Percentiles rank a stretch among this genome's conserved stretches.
phyloP scores from a whole-genome alignment of 1,140 invertebrate species.

The Doryteuthis pealeii region DNA sequence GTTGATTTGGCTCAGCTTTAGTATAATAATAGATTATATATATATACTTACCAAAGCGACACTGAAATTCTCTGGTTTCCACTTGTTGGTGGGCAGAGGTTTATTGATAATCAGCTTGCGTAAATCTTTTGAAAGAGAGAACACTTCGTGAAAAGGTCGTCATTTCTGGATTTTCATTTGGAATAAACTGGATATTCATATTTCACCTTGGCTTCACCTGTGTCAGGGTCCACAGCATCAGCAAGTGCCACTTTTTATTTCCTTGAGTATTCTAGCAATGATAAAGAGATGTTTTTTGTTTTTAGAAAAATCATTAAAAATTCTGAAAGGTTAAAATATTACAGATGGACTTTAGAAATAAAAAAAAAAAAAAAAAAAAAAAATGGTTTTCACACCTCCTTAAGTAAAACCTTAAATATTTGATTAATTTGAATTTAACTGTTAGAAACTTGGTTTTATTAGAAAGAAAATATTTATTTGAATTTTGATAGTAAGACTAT shows the following conservation, averaged over 20 bases:
- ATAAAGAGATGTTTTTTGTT: neutral
- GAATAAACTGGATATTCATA: slow-evolving; percentile 5
- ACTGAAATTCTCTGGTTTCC: slow-evolving; percentile 5
- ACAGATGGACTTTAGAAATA: too few species aligned
- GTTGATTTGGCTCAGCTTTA: too few species aligned
- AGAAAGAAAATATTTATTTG: too few species aligned
- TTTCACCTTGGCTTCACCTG: neutral
- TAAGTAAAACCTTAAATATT: too few species aligned
- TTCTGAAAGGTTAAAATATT: too few species aligned
- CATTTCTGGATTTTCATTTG: neutral
- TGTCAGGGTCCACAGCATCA: neutral
- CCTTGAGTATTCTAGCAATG: neutral
- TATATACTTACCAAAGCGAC: neutral
- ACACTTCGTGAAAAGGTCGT: neutral
- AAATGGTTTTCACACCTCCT: too few species aligned
- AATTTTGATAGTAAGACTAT: too few species aligned
- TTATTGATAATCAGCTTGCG: neutral
- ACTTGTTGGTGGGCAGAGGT: neutral
- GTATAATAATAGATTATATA: too few species aligned
- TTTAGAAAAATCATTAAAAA: neutral
- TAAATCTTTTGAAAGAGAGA: neutral
- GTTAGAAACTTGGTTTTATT: too few species aligned
- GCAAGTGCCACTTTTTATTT: neutral
- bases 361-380: too few species aligned
- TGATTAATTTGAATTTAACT: too few species aligned